Evolutionary conservation across 2,888 invertebrate genomes (phyloP), one percentile per base, ranked within the genome.

Genomic region (Drosophila rubida): DNA sequence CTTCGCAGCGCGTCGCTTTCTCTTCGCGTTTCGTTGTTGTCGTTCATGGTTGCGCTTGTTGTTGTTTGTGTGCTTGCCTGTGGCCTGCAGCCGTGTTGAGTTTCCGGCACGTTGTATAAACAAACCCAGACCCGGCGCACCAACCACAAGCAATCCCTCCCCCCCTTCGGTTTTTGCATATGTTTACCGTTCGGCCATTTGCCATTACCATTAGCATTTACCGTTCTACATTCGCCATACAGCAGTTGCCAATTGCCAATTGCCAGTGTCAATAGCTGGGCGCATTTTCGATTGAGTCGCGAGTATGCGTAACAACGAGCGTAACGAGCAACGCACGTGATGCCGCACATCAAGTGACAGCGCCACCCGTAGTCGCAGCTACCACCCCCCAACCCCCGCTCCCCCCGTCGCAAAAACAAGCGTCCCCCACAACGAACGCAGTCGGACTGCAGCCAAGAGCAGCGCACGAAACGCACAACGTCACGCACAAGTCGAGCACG

Each of bases 71-170:
- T 87, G 57, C 69, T 80, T 75, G 75, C 35, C 55, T 84, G 87
- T 69, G 87, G 83, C 67, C 70, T 65, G 65, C 51, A 54, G 51
- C 51, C 51, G 75, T 80, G 87, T 86, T 88, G 74, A 80, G 60
- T 75, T 86, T 88, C 81, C 82, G 87, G 82, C 75, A 72, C 70
- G 79, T 75, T 74, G 88, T 80, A 85, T 88, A 85, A 85, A 85
- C 84, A 85, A 85, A 85, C 87, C 68, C 63, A 76, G 76, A 71
- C 74, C 66, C 51, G 55, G 14, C 30, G 41, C 27, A 41, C 19
- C 63, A 61, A 48, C 25, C 30, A 57, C 48, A n/a, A n/a, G n/a
- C n/a, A n/a, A n/a, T n/a, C n/a, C n/a, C 2, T 19, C 19, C 2
- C 19, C 19, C 19, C 19, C 19, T 19, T n/a, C n/a, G n/a, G n/a